Percentiles rank a stretch among this genome's conserved stretches.
phyloP scores from a whole-genome alignment of 30 jellyfish, hydroid and myxozoan genomes.

The Rhopilema esculentum region DNA sequence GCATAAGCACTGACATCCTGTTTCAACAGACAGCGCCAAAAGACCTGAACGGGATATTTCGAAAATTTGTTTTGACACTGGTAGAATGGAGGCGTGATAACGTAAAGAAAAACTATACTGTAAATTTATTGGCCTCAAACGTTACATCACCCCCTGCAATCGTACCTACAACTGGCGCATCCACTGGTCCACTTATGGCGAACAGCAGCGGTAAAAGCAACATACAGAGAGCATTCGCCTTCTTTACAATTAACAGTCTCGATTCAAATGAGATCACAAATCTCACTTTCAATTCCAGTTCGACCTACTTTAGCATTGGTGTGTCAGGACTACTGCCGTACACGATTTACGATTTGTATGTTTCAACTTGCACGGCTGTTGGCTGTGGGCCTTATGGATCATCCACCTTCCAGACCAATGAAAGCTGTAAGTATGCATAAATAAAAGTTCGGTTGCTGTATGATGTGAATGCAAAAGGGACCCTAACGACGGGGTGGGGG shows the following conservation, averaged over 20 bases:
- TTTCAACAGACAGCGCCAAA: constrained; percentile 4
- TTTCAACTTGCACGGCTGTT: constrained; percentile 29
- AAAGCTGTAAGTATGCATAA: constrained; percentile 20
- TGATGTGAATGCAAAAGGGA: too few relatives aligned
- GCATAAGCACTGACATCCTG: not conserved
- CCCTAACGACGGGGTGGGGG: too few relatives aligned
- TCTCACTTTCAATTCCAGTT: not conserved
- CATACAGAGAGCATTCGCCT: not conserved
- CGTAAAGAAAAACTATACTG: not conserved
- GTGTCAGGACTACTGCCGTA: constrained; percentile 1
- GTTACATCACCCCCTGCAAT: not conserved
- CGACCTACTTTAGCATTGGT: not conserved
- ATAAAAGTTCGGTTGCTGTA: not conserved
- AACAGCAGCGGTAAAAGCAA: not conserved
- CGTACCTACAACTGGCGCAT: not conserved
- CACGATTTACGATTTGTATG: not conserved
- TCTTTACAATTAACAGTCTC: not conserved
- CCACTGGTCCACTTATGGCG: not conserved
- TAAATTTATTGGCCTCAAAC: not conserved
- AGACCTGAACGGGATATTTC: constrained; percentile 7
- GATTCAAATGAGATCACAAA: not conserved
- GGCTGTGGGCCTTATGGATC: constrained; percentile 41
- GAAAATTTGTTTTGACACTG: not conserved
- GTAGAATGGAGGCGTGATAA: constrained; percentile 23
- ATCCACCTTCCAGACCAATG: constrained; percentile 4